Base-by-base conservation (phyloP, 2,797 vertebrate species). In the Allobates femoralis region DNA sequence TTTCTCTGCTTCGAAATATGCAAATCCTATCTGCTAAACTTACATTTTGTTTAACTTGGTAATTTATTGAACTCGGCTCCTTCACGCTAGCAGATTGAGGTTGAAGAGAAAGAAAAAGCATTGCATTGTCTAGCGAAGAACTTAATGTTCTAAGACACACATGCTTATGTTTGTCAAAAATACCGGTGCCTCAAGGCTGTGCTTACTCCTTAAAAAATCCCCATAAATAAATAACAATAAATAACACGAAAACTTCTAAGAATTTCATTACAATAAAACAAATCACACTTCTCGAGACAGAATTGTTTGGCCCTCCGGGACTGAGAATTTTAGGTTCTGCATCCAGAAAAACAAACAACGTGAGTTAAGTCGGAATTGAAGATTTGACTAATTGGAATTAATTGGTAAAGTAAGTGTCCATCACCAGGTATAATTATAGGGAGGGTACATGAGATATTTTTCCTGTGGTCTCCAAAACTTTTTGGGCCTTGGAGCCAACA, bases 41-140 rank as follows among this genome's bases (percentile, higher is more conserved):
- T 58, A 46, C 55, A 82, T 56, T 83, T 83, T 60, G n/a, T 83
- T 83, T 74, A 75, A 74, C 37, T 83, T 83, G n/a, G 55, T 62
- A 60, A 75, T 84, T 84, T 75, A 76, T 76, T 74, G 69, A 62
- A 83, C 51, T 64, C 78, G 7, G 41, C 79, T 69, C 30, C 79
- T 81, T 82, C 28, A 56, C 34, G 28, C 66, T 37, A 10, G 26
- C 64, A 82, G 46, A 56, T 69, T 71, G 64, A 82, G 66, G 79
- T 66, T 34, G 34, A 1, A 11, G 3, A 4, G 26, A 10, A 46
- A 55, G 34, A 66, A 67, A 81, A 34, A 55, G 30, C 32, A 82
- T 71, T 55, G 64, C 51, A 55, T 74, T 84, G 55, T 84, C 60
- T 84, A 76, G 37, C 21, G 21, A 28, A 46, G 81, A 75, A 62